Evolutionary conservation across 1,140 invertebrate species (phyloP).

Genomic region (Nymphalis io): DNA sequence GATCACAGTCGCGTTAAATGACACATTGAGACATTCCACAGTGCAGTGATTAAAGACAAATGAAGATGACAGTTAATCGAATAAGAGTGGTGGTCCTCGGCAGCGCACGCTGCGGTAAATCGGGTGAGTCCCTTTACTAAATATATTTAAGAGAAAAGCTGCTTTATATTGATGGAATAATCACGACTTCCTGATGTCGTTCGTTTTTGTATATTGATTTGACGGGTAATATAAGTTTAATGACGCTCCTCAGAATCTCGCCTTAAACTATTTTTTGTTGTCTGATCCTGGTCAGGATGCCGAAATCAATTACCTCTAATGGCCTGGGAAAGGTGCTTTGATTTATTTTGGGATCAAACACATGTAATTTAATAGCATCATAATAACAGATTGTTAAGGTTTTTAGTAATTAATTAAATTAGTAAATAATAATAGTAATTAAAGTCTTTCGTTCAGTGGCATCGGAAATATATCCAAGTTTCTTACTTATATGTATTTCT

Average conservation of each 20-base stretch:
- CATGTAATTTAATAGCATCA: constrained; percentile 52
- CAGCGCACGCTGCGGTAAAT: constrained; percentile 85
- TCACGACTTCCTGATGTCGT: constrained; percentile 32
- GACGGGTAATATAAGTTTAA: constrained; percentile 35
- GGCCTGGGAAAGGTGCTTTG: constrained; percentile 45
- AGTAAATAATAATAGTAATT: no score
- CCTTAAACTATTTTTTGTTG: constrained; percentile 37
- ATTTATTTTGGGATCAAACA: constrained; percentile 55
- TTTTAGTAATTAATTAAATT: no score
- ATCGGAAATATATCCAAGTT: no score
- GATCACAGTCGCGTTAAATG: constrained; percentile 43
- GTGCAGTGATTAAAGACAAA: constrained; percentile 65
- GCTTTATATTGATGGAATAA: constrained; percentile 19
- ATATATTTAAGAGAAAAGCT: constrained; percentile 23
- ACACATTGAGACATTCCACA: constrained; percentile 45
- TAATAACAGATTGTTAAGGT: constrained; percentile 44
- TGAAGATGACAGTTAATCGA: constrained; percentile 83
- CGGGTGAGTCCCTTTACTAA: constrained; percentile 64
- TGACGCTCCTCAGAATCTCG: constrained; percentile 22
- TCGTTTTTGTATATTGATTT: constrained; percentile 35
- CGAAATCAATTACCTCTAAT: constrained; percentile 71
- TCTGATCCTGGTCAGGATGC: constrained; percentile 32
- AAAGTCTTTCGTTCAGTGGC: constrained; percentile 37
- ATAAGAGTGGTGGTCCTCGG: constrained; percentile 87
- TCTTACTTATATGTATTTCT: no score